phyloP scores from a whole-genome alignment of 2,888 invertebrate species.

The Oxycera nigricornis region DNA sequence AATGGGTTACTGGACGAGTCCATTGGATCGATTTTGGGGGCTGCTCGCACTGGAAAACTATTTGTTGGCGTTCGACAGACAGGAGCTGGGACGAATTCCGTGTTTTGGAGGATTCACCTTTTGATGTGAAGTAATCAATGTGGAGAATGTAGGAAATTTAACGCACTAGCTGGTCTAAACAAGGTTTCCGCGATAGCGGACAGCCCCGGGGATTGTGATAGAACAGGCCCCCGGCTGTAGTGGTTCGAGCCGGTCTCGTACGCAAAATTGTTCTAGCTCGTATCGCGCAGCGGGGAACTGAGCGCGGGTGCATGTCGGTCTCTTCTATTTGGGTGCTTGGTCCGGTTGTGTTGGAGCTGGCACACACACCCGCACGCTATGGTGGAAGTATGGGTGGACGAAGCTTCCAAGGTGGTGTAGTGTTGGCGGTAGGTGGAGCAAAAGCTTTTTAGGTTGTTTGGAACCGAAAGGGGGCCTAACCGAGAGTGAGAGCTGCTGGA shows the following conservation, averaged over 20 bases:
- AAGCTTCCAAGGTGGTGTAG: not conserved
- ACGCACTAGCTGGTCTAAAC: not conserved
- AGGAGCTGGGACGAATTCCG: not conserved
- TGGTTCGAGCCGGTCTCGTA: slow-evolving; percentile 44
- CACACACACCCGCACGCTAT: not conserved
- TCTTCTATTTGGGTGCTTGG: slow-evolving; percentile 37
- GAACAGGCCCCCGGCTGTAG: slow-evolving; percentile 43
- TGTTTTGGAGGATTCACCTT: not conserved
- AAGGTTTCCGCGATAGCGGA: slow-evolving; percentile 3
- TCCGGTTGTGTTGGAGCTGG: slow-evolving; percentile 21
- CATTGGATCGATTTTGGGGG: slow-evolving; percentile 16
- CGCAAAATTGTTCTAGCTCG: slow-evolving; percentile 40
- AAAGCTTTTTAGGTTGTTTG: not conserved
- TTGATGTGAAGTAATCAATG: not conserved
- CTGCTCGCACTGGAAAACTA: not conserved
- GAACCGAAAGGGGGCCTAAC: too few species aligned
- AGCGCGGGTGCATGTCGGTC: slow-evolving; percentile 35
- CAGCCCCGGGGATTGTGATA: slow-evolving; percentile 15
- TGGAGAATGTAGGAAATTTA: not conserved
- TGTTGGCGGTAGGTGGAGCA: not conserved
- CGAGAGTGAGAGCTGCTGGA: too few species aligned
- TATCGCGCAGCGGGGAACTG: slow-evolving; percentile 26
- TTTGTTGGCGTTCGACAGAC: not conserved
- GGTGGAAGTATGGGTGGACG: slow-evolving; percentile 5
- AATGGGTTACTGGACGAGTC: slow-evolving; percentile 44